Percentiles rank a stretch among this genome's conserved stretches.
phyloP scores from a whole-genome alignment of 2,888 invertebrate species.

The Holacanthella duospinosa region DNA sequence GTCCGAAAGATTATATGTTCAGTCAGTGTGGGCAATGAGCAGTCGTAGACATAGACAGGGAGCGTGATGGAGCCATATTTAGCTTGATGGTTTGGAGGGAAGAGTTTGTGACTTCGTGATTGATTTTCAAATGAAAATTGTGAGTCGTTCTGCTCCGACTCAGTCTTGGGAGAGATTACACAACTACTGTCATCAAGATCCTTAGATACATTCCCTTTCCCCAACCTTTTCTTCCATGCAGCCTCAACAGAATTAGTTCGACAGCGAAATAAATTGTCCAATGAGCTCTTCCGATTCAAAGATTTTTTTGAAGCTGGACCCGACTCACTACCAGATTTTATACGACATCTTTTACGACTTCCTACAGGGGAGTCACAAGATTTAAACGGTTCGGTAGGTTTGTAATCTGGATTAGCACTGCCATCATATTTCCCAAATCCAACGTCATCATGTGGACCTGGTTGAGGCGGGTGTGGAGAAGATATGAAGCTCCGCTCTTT shows the following conservation, averaged over 20 bases:
- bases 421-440: not conserved
- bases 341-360: constrained; percentile 29
- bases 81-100: constrained; percentile 19
- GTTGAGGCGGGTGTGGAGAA: not conserved
- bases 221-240: not conserved
- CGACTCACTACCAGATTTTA: constrained; percentile 34
- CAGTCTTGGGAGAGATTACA: not conserved
- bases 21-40: constrained; percentile 51
- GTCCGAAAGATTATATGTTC: constrained; percentile 46
- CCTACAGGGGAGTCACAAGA: not conserved
- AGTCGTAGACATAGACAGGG: constrained; percentile 60
- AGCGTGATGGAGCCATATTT: constrained; percentile 42
- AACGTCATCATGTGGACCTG: no score
- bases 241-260: constrained; percentile 21
- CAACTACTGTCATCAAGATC: not conserved
- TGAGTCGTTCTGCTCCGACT: not conserved
- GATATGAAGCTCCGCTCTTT: not conserved
- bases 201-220: not conserved
- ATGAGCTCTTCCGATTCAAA: constrained; percentile 17
- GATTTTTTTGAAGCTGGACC: constrained; percentile 29
- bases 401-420: not conserved
- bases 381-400: not conserved
- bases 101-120: not conserved
- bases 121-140: not conserved
- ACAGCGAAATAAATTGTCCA: constrained; percentile 16